phyloP scores from a whole-genome alignment of 2,888 invertebrate genomes.

The Drosophila neotestacea region DNA sequence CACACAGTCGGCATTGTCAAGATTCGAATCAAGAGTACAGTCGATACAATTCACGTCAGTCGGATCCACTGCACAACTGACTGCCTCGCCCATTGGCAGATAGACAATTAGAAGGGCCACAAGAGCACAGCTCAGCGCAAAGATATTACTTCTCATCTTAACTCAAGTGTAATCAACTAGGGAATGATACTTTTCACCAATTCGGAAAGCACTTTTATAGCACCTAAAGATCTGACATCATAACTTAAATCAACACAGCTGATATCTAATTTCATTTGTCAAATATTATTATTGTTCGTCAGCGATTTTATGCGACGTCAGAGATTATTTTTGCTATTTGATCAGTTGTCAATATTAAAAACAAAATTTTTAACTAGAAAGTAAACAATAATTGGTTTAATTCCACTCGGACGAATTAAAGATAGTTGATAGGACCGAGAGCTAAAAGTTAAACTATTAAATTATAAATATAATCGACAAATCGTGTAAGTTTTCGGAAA shows the following conservation, averaged over 20 bases:
- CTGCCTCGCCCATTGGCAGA: conserved; percentile 1
- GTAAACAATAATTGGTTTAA: not conserved
- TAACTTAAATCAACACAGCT: conserved; percentile 4
- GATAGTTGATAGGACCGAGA: too few species aligned
- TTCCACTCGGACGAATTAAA: not conserved
- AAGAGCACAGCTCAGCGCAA: conserved; percentile 3
- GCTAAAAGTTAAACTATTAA: too few species aligned
- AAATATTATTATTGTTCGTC: not conserved
- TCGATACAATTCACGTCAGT: not conserved
- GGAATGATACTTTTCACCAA: not conserved
- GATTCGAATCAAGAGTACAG: not conserved
- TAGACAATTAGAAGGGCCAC: conserved; percentile 13
- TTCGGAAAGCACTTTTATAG: conserved; percentile 9
- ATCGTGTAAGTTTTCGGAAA: too few species aligned
- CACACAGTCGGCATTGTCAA: not conserved
- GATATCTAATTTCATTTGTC: not conserved
- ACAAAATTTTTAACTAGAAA: not conserved
- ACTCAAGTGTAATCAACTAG: not conserved
- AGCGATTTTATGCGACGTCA: conserved; percentile 5
- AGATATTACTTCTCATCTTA: conserved; percentile 9
- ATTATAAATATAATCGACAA: too few species aligned
- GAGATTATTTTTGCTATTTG: conserved; percentile 4
- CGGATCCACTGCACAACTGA: conserved; percentile 1
- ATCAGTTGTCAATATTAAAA: conserved; percentile 3
- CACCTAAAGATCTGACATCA: not conserved